Base-by-base conservation (phyloP, 1,140 invertebrate genomes). In the Scaptomyza montana region DNA sequence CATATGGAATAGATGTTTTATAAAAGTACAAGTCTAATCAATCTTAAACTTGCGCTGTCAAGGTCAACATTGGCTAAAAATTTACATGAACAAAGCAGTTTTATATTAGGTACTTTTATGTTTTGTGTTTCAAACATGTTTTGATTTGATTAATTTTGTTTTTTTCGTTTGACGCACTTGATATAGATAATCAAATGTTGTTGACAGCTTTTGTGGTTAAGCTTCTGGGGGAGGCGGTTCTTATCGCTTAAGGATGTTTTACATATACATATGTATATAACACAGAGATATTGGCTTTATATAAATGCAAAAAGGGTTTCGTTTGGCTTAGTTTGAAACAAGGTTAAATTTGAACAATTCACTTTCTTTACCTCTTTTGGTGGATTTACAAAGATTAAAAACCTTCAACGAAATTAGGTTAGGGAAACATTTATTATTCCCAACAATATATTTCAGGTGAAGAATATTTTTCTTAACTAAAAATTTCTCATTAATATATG, bases 31-130 rank as follows among this genome's bases (percentile, higher is more conserved):
- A 73, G 28, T 50, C 63, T 78, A 78, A 87, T 85, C 81, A 81
- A 71, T 63, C 36, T 60, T 55, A 10, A 57, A 49, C 41, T 69
- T 36, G 5, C 12, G 41, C 10, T 53, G 55, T 73, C 67, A 87
- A 78, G 78, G 82, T 82, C 49, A 87, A 61, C 41, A 21, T 49
- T 46, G 75, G 50, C 28, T 56, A 57, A 25, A 69, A 64, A 46
- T 61, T 56, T 57, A 54, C 47, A 45, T 66, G 59, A 33, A 61
- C 43, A 10, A 55, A 36, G 39, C 39, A 30, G 30, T 33, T 45
- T 5, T 5, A 61, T 69, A 57, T 55, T 25, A 28, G 7, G 13
- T 36, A 50, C 30, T 61, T 77, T 43, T 13, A 41, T 63, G 6
- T 63, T 74, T 70, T 66, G 16, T 16, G 16, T 63, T 60, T 55